Base-by-base conservation (phyloP, 2,113 vertebrate species). In the Lampris megalopsis region DNA sequence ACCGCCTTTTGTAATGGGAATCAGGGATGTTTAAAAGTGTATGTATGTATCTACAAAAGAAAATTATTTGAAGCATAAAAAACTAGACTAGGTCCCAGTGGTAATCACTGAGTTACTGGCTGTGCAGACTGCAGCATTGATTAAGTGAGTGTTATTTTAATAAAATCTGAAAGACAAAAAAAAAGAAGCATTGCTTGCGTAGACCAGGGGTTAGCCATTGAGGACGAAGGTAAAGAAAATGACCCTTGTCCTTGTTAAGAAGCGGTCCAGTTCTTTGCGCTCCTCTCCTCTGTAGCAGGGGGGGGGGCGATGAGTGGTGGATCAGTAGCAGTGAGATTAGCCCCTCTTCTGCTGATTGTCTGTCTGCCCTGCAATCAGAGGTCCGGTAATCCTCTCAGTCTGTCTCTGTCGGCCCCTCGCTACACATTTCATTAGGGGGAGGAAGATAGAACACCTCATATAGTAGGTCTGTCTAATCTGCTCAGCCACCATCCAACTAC, bases 371-470 rank as follows among this genome's bases (percentile, higher is more conserved):
- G 57, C 85, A 85, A 79, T 88, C 65, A 83, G 76, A 80, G 68
- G 81, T 74, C 67, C 6, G 41, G 41, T 92, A 90, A 92, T 92
- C 91, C 84, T 68, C 77, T 79, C 88, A 73, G 66, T 89, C 86
- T 89, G 90, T 88, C 76, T 72, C 69, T 38, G 49, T 75, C 66
- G 78, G 67, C 84, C 81, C 78, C 70, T 79, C 70, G 63, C 56
- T 64, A 74, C 81, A 74, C 79, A 78, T 83, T 83, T 80, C 71
- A 84, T 87, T 81, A 82, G 71, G 69, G 72, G 74, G 59, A 75
- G 81, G 70, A 73, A 75, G 77, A 87, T 75, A 75, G 77, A 87
- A 72, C 69, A 75, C 79, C 67, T 24, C 9, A 1, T 43, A 76
- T 73, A 81, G 70, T 73, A 81, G 70, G 84, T 81, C 80, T 81